phyloP scores from a whole-genome alignment of 1,140 invertebrate genomes.

The Varroa destructor region DNA sequence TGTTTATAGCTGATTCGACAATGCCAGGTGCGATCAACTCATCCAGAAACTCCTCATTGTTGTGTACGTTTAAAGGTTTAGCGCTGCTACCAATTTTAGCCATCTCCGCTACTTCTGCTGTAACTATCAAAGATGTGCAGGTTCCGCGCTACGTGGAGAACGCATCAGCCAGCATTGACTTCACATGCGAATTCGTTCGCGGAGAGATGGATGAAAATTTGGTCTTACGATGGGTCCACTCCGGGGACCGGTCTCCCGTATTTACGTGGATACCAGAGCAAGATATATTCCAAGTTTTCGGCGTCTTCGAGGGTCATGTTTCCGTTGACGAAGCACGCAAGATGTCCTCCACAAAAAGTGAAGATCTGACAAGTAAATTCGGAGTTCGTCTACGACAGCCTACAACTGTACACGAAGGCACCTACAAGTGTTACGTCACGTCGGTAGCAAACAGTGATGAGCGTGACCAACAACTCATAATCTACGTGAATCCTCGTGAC shows the following conservation, averaged over 20 bases:
- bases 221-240: conserved; percentile 13
- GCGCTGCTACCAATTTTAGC: too few relatives aligned
- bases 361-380: background rate
- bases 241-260: conserved; percentile 5
- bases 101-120: background rate
- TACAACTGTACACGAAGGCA: background rate
- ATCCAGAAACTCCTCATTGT: too few relatives aligned
- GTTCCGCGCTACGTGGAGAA: conserved; percentile 22
- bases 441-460: conserved; percentile 15
- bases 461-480: background rate
- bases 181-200: conserved; percentile 19
- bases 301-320: background rate
- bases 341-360: background rate
- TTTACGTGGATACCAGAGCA: conserved; percentile 6
- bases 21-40: too few relatives aligned
- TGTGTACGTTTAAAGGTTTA: too few relatives aligned
- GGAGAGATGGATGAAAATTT: background rate
- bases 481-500: conserved; percentile 7
- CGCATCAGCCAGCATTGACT: background rate
- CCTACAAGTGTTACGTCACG: conserved; percentile 13
- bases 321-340: background rate
- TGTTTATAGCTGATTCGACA: too few relatives aligned
- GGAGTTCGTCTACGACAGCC: background rate
- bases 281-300: background rate
- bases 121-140: conserved; percentile 3